A percentile compares a stretch with the other conserved stretches of the same genome.
These are phyloP conservation scores for Stegodyphus mimosarum DNA, from an alignment of 1,140 invertebrate genomes.

Conservation along the genomic window DNA sequence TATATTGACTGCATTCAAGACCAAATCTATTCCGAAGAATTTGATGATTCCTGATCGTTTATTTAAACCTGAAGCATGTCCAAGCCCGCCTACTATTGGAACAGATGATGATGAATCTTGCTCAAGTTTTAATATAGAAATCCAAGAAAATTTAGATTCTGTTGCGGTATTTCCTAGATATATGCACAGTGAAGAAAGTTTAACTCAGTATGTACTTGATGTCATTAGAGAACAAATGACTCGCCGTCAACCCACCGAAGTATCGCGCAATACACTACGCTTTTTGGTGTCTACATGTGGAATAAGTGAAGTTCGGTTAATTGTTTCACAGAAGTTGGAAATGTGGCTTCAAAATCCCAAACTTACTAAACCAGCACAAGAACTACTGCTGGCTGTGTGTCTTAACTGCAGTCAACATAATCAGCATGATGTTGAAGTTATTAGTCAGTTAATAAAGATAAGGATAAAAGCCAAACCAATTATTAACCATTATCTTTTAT, in stretches of 20 bases:
- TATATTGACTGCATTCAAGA: slow-evolving; percentile 88
- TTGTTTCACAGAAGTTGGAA: slow-evolving; percentile 86
- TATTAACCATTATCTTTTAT: slow-evolving; percentile 87
- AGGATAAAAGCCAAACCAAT: slow-evolving; percentile 93
- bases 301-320: slow-evolving; percentile 84
- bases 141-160: slow-evolving; percentile 49
- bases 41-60: slow-evolving; percentile 71
- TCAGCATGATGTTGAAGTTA: slow-evolving; percentile 86
- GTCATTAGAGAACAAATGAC: slow-evolving; percentile 88
- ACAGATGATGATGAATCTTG: slow-evolving; percentile 63
- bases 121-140: slow-evolving; percentile 51
- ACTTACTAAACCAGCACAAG: slow-evolving; percentile 85
- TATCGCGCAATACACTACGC: slow-evolving; percentile 88
- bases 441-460: slow-evolving; percentile 89
- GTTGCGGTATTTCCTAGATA: slow-evolving; percentile 65
- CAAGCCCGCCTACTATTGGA: slow-evolving; percentile 62
- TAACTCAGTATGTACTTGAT: slow-evolving; percentile 86
- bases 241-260: slow-evolving; percentile 85
- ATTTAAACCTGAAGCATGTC: slow-evolving; percentile 64
- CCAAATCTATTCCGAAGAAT: slow-evolving; percentile 75
- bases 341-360: slow-evolving; percentile 97
- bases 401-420: slow-evolving; percentile 86
- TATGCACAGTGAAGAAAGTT: slow-evolving; percentile 72
- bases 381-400: slow-evolving; percentile 91
- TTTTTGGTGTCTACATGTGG: slow-evolving; percentile 86